phyloP scores from a whole-genome alignment of 2,113 vertebrate genomes.

The Ailuropoda melanoleuca region DNA sequence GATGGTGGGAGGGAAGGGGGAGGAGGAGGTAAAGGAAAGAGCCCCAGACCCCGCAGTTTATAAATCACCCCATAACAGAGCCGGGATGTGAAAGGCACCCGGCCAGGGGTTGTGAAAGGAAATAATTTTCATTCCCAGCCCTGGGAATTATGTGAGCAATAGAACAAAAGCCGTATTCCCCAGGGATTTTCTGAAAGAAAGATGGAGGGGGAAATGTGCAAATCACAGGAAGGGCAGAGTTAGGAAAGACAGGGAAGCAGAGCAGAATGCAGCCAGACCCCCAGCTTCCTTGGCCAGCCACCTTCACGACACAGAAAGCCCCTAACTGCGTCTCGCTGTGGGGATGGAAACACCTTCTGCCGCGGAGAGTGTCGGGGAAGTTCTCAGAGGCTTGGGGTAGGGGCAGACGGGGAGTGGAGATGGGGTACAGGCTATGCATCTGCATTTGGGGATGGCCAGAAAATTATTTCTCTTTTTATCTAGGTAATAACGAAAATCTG shows the following conservation, averaged over 20 bases:
- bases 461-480: background rate
- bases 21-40: background rate
- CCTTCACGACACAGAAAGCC: background rate
- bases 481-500: background rate
- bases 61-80: slow-evolving; percentile 28
- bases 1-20: background rate
- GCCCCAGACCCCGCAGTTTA: background rate
- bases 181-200: slow-evolving; percentile 10
- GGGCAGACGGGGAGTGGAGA: background rate
- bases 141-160: slow-evolving; percentile 4
- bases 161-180: slow-evolving; percentile 37
- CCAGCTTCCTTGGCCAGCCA: background rate
- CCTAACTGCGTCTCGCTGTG: too few species aligned
- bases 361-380: fast-evolving
- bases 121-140: slow-evolving; percentile 39
- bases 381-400: background rate
- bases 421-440: background rate
- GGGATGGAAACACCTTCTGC: background rate
- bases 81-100: background rate
- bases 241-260: background rate
- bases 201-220: slow-evolving; percentile 32
- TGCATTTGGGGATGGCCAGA: background rate
- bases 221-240: background rate
- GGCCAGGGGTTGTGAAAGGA: slow-evolving; percentile 45
- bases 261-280: background rate